Evolutionary conservation across 2,797 vertebrate genomes (phyloP).

Genomic region (Alosa sapidissima): DNA sequence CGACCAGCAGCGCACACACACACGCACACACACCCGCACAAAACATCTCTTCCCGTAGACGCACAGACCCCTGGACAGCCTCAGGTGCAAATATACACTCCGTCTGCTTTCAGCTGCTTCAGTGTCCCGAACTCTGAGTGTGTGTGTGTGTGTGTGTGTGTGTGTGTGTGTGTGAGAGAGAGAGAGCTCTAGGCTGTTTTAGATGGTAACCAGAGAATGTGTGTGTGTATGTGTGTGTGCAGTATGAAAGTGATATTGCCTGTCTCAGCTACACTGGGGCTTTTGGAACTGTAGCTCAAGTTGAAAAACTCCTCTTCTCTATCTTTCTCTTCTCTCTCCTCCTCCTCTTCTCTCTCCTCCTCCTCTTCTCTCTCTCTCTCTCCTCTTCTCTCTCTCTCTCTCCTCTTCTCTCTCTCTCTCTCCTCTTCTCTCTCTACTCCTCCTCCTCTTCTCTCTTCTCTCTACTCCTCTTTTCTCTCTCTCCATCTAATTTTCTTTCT

Average conservation of each 20-base stretch:
- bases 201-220: neutral
- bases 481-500: neutral
- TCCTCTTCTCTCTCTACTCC: neutral
- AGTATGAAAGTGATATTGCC: neutral
- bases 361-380: neutral
- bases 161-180: neutral
- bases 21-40: neutral
- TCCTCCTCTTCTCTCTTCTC: neutral
- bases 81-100: conserved; percentile 6
- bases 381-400: neutral
- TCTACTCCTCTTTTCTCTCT: neutral
- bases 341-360: neutral
- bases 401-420: neutral
- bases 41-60: neutral
- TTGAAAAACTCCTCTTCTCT: neutral
- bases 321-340: neutral
- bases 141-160: neutral
- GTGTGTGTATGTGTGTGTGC: neutral
- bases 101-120: neutral
- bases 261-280: neutral
- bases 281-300: neutral
- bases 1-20: neutral
- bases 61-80: neutral
- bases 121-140: neutral
- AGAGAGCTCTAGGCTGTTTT: too few species aligned